Evolutionary conservation across 2,797 vertebrate species (phyloP).

Genomic region (Mus spretus): DNA sequence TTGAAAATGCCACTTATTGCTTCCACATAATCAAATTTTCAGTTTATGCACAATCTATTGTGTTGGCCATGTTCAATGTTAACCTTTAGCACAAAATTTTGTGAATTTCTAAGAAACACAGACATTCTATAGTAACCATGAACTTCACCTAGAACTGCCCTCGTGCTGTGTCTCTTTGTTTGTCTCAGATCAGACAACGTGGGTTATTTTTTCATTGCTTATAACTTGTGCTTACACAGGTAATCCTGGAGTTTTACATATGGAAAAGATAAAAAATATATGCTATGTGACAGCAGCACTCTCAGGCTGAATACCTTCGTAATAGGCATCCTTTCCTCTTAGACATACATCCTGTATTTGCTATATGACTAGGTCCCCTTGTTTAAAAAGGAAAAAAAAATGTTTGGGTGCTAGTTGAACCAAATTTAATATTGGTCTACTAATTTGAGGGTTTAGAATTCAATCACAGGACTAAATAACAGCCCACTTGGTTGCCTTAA

Average conservation of each 20-base stretch:
- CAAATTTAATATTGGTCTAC: background rate
- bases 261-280: background rate
- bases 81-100: conserved; percentile 14
- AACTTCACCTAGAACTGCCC: background rate
- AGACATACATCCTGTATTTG: background rate
- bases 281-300: background rate
- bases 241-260: conserved; percentile 37
- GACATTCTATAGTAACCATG: background rate
- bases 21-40: background rate
- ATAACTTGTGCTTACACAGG: background rate
- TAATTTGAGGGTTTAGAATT: conserved; percentile 55
- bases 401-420: background rate
- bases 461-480: background rate
- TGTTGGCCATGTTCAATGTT: conserved; percentile 12
- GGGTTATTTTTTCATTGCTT: conserved; percentile 45
- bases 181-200: background rate
- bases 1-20: background rate
- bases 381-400: background rate
- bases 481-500: conserved; percentile 27
- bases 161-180: conserved; percentile 11
- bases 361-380: background rate
- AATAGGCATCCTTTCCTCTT: conserved; percentile 25
- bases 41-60: background rate
- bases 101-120: conserved; percentile 47
- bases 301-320: background rate